Evolutionary conservation across 1,140 invertebrate genomes (phyloP), one percentile per base, ranked within the genome.

Genomic region (Ceratina australensis): DNA sequence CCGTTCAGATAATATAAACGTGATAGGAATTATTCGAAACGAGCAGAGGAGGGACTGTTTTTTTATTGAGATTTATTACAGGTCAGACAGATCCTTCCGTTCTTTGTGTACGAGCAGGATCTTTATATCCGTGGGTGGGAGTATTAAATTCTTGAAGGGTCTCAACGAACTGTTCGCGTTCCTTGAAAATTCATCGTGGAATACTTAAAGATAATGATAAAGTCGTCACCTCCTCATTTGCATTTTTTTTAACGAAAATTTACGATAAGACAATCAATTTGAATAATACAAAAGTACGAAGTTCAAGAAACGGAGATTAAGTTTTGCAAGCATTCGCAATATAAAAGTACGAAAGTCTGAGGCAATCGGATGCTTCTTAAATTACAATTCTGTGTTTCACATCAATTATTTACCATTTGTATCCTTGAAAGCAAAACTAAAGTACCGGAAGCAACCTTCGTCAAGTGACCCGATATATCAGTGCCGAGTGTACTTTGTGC

Each of bases 31-130:
- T 24, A 7, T 16, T 7, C 16, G 24, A 66, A 65, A 22, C 20
- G 26, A 49, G 16, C 18, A 12, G 33, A 60, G 22, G 0, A 33
- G 33, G 56, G 28, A 16, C 20, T 56, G 52, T 47, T 66, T 61
- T 69, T 59, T 33, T n/a, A 7, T 12, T 12, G 2, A 33, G 47
- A 71, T 69, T 76, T 69, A 61, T 42, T 24, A 69, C 26, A 24
- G 13, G n/a, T 68, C 64, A 26, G 18, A 12, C 47, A 5, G 22
- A n/a, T 76, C 26, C 57, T 76, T 76, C 66, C 47, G 33, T 60
- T 61, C n/a, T n/a, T 3, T 24, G 1, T 47, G 8, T 56, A 56
- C 13, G 20, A n/a, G 18, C 20, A 16, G 5, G n/a, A 54, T 50
- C 28, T 49, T 57, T 24, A n/a, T 42, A 47, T 42, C 8, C 8